phyloP scores from a whole-genome alignment of 2,888 invertebrate genomes.

The Spodoptera picta region DNA sequence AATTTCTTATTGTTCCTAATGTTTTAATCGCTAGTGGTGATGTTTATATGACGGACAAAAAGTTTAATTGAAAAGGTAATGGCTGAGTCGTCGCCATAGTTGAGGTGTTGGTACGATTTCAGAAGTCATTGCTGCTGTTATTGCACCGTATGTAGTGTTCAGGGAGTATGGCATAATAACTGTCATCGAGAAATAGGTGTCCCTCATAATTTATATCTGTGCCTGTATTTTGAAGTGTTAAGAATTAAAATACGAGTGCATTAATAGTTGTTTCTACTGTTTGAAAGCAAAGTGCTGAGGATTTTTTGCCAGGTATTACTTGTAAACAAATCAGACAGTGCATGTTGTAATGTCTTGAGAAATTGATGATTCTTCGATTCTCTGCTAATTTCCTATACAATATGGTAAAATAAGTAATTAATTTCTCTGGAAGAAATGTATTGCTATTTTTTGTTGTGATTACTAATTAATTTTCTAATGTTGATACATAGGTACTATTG shows the following conservation, averaged over 20 bases:
- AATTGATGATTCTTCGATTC: conserved; percentile 21
- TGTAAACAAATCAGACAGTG: conserved; percentile 55
- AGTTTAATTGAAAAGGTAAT: conserved; percentile 67
- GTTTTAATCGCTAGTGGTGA: conserved; percentile 54
- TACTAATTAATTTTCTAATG: background rate
- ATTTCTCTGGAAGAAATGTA: background rate
- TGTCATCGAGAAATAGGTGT: conserved; percentile 71
- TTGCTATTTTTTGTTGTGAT: conserved; percentile 6
- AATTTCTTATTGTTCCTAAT: conserved; percentile 61
- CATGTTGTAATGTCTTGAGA: conserved; percentile 43
- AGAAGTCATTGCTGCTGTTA: conserved; percentile 79
- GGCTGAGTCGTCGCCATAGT: conserved; percentile 81
- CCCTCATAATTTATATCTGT: conserved; percentile 26
- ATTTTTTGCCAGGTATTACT: conserved; percentile 39
- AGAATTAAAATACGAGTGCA: conserved; percentile 18
- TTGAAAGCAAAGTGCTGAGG: conserved; percentile 1
- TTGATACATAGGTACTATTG: conserved; percentile 1
- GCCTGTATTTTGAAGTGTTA: conserved; percentile 8
- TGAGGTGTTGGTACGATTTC: conserved; percentile 77
- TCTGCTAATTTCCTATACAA: background rate
- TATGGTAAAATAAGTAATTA: background rate
- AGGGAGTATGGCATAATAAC: conserved; percentile 76
- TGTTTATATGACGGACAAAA: conserved; percentile 56
- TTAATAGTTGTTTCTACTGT: conserved; percentile 21
- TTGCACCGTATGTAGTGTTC: conserved; percentile 77